Evolutionary conservation across 1,140 invertebrate species (phyloP), one percentile per base, ranked within the genome.

Genomic region (Monochamus saltuarius): DNA sequence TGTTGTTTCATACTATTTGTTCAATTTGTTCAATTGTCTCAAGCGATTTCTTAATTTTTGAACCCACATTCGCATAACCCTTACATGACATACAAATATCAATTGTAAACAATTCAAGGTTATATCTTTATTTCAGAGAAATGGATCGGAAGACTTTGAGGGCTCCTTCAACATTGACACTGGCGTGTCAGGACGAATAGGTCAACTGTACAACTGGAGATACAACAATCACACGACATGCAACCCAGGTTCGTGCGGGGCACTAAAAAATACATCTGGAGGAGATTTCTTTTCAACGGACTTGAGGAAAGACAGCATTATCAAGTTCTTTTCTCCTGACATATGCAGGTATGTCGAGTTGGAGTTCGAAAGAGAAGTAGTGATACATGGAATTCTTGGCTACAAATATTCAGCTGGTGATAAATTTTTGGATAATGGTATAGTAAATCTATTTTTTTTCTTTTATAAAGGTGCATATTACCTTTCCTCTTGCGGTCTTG

Each of bases 221-320:
- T 74, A 82, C 40, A 72, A 64, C 13, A 79, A 81, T 40, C 73
- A 75, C 0, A 82, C 80, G 0, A 70, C 65, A 1, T 82, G 68
- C 69, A 85, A 76, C 56, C 76, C 72, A 9, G 81, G 74, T 14
- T 71, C 58, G 17, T 74, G 73, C 56, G 67, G 65, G 1, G 62
- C 55, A n/a, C 16, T 72, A 1, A n/a, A 55, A 42, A 90, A 89
- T 8, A 11, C 40, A 9, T 90, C 87, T 14, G 85, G 85, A 0
- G 90, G 90, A 0, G 89, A 91, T 75, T 88, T 91, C 68, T 88
- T 89, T 73, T 84, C 88, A 0, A 86, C 85, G 3, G 77, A 82
- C 58, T 69, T 84, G 53, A 79, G 75, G 0, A 83, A 83, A 35
- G 77, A 81, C 3, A 79, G 83, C 6, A 80, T 83, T 2, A 80